Evolutionary conservation across 2,797 vertebrate genomes (phyloP).

Genomic region (Gobionotothen gibberifrons): DNA sequence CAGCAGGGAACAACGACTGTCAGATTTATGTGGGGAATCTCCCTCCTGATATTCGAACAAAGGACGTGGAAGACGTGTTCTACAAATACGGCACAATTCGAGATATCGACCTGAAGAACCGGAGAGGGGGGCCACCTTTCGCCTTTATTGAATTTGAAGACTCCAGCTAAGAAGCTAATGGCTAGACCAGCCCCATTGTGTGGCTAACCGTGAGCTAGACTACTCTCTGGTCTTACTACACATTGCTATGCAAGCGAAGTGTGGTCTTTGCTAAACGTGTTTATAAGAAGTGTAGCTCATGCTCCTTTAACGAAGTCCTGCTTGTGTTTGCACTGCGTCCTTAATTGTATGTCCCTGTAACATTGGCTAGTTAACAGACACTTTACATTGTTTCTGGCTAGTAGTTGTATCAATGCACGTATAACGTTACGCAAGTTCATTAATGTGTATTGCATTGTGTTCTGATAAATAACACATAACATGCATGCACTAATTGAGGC

Average conservation of each 20-base stretch:
- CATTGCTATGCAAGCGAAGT: not conserved
- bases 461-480: no score
- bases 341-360: not conserved
- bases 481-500: not conserved
- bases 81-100: conserved; percentile 94
- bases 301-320: not conserved
- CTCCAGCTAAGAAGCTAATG: conserved; percentile 81
- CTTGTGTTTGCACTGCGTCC: not conserved
- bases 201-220: conserved; percentile 35
- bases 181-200: conserved; percentile 59
- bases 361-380: not conserved
- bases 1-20: conserved; percentile 89
- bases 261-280: not conserved
- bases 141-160: conserved; percentile 90
- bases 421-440: not conserved
- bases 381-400: not conserved
- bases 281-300: fast-evolving
- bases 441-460: no score
- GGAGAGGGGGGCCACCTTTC: conserved; percentile 91
- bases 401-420: not conserved
- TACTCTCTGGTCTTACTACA: not conserved
- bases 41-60: conserved; percentile 91
- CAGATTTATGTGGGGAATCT: conserved; percentile 93
- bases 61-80: conserved; percentile 93
- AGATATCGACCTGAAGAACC: conserved; percentile 93